These are phyloP conservation scores for Eubucco bourcierii DNA, from an alignment of 2,113 vertebrate genomes.

Conservation along the genomic window DNA sequence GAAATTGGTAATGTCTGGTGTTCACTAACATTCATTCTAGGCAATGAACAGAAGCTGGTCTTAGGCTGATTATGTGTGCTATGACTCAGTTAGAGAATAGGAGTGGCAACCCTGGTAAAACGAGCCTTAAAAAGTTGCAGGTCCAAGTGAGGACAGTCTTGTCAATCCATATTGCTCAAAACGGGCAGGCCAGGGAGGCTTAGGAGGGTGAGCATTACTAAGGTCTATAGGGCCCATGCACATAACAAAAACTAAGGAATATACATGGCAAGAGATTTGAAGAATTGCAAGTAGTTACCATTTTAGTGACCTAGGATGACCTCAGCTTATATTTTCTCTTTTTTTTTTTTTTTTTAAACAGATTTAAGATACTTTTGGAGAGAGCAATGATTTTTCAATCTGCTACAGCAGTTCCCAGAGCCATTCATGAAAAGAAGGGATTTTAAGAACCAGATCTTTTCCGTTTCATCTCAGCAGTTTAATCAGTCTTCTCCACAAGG, in stretches of 20 bases:
- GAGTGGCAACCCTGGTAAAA: not conserved
- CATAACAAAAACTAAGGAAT: not conserved
- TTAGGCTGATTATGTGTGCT: not conserved
- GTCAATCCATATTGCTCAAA: not conserved
- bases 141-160: not conserved
- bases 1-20: not conserved
- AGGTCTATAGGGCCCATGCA: not conserved
- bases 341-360: not conserved
- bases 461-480: conserved; percentile 22
- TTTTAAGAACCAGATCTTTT: not conserved
- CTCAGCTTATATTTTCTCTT: not conserved
- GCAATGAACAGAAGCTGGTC: not conserved
- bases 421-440: not conserved
- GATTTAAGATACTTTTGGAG: not conserved
- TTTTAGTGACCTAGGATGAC: not conserved
- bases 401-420: not conserved
- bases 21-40: not conserved
- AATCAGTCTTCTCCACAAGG: conserved; percentile 70
- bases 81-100: not conserved
- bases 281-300: not conserved
- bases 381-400: not conserved
- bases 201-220: not conserved
- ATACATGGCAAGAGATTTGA: not conserved
- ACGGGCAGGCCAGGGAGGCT: not conserved
- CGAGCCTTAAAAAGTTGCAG: not conserved